Base-by-base conservation (phyloP, 2,113 vertebrate genomes). In the Chlamydotis undulata region DNA sequence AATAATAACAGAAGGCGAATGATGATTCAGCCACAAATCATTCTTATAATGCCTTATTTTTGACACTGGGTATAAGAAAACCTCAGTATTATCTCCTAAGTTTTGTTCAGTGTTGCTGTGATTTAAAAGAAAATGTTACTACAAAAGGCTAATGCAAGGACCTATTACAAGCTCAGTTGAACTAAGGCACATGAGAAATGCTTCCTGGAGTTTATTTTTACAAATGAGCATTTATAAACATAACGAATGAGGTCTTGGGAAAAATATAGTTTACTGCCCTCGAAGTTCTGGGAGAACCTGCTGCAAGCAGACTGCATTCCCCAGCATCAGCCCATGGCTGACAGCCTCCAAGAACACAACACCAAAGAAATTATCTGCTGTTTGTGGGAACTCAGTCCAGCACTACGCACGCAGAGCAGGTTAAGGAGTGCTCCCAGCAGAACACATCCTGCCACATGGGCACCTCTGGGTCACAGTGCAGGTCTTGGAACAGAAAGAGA, bases 351-450 rank as follows among this genome's bases (percentile, higher is more conserved):
- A 67, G 28, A 77, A 14, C n/a, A 22, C 0, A 22, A n/a, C 4
- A 68, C 3, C 29, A 64, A 50, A 63, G 17, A 52, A 73, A 43
- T 18, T 2, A 41, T 12, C 49, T 86, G 52, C 39, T 26, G 9
- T 50, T 60, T 47, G 35, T 47, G 23, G 25, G 49, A 89, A 23
- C 45, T 53, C 4, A 35, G 14, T 5, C 18, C 35, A 77, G 35
- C 26, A 9, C 29, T 29, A 6, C 0, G 0, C 21, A 43, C 0
- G 0, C 26, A 4, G 13, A 37, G 67, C 33, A 45, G n/a, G 56
- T 22, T 15, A 24, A 57, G n/a, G 19, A 47, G 57, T 67, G 41
- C 28, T 82, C 29, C 35, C 33, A 43, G 53, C 53, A 78, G 70
- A 89, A n/a, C 2, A 7, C 0, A 0, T 53, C 31, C 80, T 77